Conservation (phyloP, 2,113 vertebrate species). For the Melanerpes aurifrons region DNA sequence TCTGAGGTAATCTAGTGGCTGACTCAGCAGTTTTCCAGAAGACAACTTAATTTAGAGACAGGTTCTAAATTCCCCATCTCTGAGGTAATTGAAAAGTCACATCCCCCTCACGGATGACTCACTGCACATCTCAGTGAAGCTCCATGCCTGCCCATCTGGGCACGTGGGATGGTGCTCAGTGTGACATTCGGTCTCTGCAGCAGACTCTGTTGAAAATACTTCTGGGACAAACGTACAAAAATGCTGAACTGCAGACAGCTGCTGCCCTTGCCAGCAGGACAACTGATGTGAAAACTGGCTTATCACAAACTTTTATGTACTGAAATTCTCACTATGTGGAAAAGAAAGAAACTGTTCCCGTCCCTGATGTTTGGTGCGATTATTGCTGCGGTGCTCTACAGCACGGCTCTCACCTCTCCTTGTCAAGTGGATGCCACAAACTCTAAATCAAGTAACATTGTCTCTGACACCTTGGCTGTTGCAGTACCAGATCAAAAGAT, state of each 20-base stretch:
- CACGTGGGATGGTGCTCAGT: background rate
- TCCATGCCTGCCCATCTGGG: background rate
- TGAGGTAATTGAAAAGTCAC: accelerated
- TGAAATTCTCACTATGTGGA: background rate
- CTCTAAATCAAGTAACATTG: background rate
- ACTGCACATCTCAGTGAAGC: accelerated
- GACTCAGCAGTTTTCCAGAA: background rate
- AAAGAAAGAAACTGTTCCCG: background rate
- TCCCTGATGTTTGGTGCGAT: background rate
- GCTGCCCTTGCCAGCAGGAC: background rate
- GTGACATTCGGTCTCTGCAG: background rate
- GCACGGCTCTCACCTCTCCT: background rate
- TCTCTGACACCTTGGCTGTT: background rate
- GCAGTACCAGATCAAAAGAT: background rate
- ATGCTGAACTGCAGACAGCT: background rate
- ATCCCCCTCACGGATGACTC: background rate
- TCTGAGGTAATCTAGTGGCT: background rate
- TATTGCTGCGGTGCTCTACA: accelerated
- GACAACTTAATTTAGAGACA: background rate
- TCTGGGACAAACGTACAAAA: background rate
- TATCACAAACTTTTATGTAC: background rate
- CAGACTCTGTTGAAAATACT: background rate
- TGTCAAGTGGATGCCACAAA: background rate
- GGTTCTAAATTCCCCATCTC: background rate
- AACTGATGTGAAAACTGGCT: background rate